Conservation (phyloP, 2,797 vertebrate genomes). For the Capromys pilorides region DNA sequence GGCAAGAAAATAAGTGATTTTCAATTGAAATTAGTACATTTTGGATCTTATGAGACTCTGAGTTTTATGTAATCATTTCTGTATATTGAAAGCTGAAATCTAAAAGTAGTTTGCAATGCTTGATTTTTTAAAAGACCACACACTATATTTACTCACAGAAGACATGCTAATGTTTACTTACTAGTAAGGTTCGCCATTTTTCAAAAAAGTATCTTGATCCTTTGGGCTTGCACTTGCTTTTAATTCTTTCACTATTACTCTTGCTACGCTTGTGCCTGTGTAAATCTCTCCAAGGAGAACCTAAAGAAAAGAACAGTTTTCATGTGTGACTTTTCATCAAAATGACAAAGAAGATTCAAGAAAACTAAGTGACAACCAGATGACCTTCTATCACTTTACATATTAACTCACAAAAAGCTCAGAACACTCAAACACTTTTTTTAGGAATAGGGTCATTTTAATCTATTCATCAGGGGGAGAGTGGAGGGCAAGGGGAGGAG, state of each 20-base stretch:
- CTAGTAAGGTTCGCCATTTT: conserved; percentile 96
- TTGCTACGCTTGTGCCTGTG: conserved; percentile 91
- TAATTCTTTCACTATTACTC: conserved; percentile 96
- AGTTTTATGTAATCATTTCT: neutral
- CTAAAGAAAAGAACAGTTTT: conserved; percentile 82
- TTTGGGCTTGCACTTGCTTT: conserved; percentile 94
- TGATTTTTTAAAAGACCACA: conserved; percentile 6
- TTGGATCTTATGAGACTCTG: neutral
- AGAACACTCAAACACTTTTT: conserved; percentile 81
- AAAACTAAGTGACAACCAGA: conserved; percentile 77
- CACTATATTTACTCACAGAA: neutral
- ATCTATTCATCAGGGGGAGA: neutral
- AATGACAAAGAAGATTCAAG: conserved; percentile 83
- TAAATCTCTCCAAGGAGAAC: conserved; percentile 97
- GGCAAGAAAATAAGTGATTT: neutral
- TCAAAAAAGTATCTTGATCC: conserved; percentile 95
- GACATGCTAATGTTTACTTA: conserved; percentile 80
- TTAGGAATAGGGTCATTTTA: conserved; percentile 75
- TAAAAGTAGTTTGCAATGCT: conserved; percentile 9
- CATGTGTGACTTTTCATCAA: conserved; percentile 60
- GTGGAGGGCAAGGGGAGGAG: neutral
- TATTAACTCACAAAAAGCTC: conserved; percentile 65
- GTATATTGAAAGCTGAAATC: neutral
- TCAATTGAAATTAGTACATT: neutral
- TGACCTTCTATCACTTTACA: conserved; percentile 83